A percentile compares a stretch with the other conserved stretches of the same genome.
Evolutionary conservation across 1,140 invertebrate genomes (phyloP).

Genomic region (Armadillidium nasatum): DNA sequence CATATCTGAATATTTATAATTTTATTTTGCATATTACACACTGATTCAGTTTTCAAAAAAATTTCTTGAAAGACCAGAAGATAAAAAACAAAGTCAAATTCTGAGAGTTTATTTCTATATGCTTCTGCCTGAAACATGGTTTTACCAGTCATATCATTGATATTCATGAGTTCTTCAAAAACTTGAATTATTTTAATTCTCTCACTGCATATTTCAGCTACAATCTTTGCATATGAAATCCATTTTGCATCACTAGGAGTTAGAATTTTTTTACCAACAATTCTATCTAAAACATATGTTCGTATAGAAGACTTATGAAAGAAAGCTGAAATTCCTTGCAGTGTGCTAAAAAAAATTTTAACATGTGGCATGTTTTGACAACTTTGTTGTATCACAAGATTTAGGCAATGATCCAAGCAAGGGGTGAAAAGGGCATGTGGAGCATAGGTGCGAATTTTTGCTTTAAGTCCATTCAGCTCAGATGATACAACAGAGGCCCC

Average conservation of each 20-base stretch:
- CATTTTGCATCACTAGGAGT: not conserved
- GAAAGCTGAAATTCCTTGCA: slow-evolving; percentile 29
- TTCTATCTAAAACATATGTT: slow-evolving; percentile 9
- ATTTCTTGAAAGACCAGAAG: slow-evolving; percentile 23
- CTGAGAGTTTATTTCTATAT: slow-evolving; percentile 1
- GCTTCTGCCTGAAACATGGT: not conserved
- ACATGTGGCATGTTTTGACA: slow-evolving; percentile 2
- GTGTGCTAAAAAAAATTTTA: slow-evolving; percentile 30
- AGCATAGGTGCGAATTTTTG: not conserved
- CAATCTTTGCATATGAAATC: not conserved
- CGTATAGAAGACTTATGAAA: slow-evolving; percentile 33
- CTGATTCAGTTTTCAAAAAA: slow-evolving; percentile 25
- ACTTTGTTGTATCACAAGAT: slow-evolving; percentile 9
- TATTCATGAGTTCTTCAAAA: slow-evolving; percentile 3
- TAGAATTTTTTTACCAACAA: slow-evolving; percentile 17
- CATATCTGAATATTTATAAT: slow-evolving; percentile 8
- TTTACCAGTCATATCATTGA: not conserved
- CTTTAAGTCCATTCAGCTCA: slow-evolving; percentile 30
- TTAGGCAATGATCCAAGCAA: slow-evolving; percentile 6
- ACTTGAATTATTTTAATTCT: not conserved
- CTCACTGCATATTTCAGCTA: not conserved
- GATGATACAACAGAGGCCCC: slow-evolving; percentile 33
- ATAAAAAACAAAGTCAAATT: slow-evolving; percentile 26
- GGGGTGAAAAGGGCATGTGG: not conserved
- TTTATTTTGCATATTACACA: slow-evolving; percentile 28